Evolutionary conservation across 2,888 invertebrate species (phyloP), one percentile per base, ranked within the genome.

Genomic region (Boloria selene): DNA sequence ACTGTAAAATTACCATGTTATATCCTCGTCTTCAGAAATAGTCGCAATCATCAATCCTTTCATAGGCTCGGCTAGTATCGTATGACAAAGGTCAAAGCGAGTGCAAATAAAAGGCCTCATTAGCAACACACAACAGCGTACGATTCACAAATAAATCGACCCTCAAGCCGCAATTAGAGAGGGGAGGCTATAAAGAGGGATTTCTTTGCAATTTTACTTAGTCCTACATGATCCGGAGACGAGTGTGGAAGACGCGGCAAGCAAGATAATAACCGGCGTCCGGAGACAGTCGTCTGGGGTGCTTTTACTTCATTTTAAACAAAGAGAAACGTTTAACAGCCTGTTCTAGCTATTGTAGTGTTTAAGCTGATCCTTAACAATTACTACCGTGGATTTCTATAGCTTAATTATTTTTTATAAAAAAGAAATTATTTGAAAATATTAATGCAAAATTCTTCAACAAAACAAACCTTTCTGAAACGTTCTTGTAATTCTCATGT

Each of bases 151-250:
- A 90, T 89, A 90, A 90, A 90, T 88, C 85, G 88, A 77, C 81
- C 78, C 79, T 77, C 80, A 75, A 87, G 86, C 82, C 82, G 79
- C 88, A 90, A 90, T 90, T 90, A 90, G 83, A 77, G 78, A 64
- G 75, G 70, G 80, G 75, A 80, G 78, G 78, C 70, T 71, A 76
- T 80, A 74, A 77, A 74, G 79, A 79, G 84, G 89, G 90, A 90
- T 91, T 85, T 85, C 82, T 82, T 86, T 75, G 89, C 90, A 89
- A 90, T 91, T 90, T 85, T 81, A 84, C 85, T 84, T 86, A 90
- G 90, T 88, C 90, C 88, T 70, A 87, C 84, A 83, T 87, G 90
- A 91, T 89, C 90, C 90, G 78, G 66, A 77, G 80, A 81, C 82
- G 84, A 79, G 86, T 82, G 87, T 78, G 80, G 79, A 74, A 79